phyloP scores from a whole-genome alignment of 2,113 vertebrate species.

The Dicaeum eximium region DNA sequence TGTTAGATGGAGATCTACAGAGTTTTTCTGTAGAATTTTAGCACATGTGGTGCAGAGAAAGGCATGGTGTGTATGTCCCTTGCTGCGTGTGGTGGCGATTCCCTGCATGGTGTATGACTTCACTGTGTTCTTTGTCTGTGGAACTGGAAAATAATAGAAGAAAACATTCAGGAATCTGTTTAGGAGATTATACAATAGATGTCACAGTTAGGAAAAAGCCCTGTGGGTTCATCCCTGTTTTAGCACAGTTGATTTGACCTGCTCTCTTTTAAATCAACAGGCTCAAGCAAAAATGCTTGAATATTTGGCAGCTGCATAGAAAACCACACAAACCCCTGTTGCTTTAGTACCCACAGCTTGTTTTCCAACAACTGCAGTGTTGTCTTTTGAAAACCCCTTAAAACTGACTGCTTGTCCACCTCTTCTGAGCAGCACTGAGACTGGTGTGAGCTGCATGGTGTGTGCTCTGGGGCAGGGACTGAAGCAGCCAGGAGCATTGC shows the following conservation, averaged over 20 bases:
- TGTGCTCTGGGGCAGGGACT: neutral
- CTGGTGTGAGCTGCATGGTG: accelerated
- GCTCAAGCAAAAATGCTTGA: neutral
- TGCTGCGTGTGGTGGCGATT: neutral
- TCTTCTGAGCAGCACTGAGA: accelerated
- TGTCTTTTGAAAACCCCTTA: neutral
- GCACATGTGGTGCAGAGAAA: neutral
- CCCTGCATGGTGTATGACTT: neutral
- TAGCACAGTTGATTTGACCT: neutral
- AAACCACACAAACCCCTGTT: neutral
- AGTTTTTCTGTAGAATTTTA: neutral
- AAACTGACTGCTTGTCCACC: neutral
- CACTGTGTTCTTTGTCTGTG: neutral
- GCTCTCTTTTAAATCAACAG: neutral
- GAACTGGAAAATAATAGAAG: neutral
- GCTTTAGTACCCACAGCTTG: neutral
- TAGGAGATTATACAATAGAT: neutral
- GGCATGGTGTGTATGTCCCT: accelerated
- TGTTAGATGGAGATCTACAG: neutral
- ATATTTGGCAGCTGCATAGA: neutral
- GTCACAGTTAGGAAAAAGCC: neutral
- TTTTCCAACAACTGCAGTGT: neutral
- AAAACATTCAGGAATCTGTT: neutral
- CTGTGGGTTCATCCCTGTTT: neutral
- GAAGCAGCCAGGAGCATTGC: neutral